Conservation (phyloP, 1,140 invertebrate species). For the Ladona fulva region DNA sequence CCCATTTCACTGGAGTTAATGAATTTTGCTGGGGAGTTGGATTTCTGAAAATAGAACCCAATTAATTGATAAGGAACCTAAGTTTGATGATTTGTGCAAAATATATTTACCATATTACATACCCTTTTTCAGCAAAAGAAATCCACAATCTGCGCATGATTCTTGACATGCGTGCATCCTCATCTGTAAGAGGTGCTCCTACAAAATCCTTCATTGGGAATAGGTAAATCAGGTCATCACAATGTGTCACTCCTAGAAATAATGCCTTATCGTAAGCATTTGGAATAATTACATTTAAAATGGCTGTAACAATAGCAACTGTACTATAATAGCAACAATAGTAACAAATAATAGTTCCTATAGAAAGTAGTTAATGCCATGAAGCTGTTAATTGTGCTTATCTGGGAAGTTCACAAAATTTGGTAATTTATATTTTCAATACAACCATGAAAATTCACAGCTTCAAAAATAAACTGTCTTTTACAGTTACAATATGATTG, state of each 20-base stretch:
- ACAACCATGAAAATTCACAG: no score
- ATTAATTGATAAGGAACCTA: constrained; percentile 9
- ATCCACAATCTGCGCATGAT: background rate
- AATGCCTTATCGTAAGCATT: background rate
- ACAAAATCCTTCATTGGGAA: background rate
- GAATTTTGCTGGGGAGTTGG: constrained; percentile 37
- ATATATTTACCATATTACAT: constrained; percentile 24
- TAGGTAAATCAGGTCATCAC: background rate
- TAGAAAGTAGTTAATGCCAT: no score
- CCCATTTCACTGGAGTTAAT: constrained; percentile 37
- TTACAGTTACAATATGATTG: no score
- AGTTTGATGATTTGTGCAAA: background rate
- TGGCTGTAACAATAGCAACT: no score
- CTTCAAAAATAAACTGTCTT: no score
- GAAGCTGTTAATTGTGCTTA: no score
- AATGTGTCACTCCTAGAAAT: constrained; percentile 3
- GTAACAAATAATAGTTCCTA: no score
- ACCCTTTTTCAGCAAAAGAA: constrained; percentile 3
- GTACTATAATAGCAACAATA: no score
- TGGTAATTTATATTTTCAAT: no score
- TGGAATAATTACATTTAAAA: no score
- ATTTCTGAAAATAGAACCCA: constrained; percentile 35
- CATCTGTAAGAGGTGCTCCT: background rate
- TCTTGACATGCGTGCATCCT: background rate
- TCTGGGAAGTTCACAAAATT: no score